Conservation (phyloP, 2,888 invertebrate species). For the Cerastis rubricosa region DNA sequence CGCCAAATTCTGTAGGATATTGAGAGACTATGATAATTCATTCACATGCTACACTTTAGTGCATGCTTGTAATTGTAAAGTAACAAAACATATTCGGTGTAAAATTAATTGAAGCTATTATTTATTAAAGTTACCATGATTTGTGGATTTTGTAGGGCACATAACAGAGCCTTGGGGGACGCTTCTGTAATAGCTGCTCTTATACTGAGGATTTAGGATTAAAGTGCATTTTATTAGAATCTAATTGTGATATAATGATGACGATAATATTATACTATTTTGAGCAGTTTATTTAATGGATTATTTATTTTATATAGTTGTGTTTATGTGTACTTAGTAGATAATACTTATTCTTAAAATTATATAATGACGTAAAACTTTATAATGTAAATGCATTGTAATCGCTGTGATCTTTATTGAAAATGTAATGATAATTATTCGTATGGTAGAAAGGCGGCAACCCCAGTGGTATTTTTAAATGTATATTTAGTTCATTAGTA, state of each 20-base stretch:
- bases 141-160: slow-evolving; percentile 1
- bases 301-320: slow-evolving; percentile 56
- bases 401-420: slow-evolving; percentile 61
- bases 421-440: slow-evolving; percentile 47
- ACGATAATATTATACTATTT: slow-evolving; percentile 48
- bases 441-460: slow-evolving; percentile 33
- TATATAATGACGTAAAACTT: slow-evolving; percentile 42
- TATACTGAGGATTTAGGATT: slow-evolving; percentile 12
- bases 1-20: neutral
- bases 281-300: slow-evolving; percentile 44
- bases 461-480: slow-evolving; percentile 58
- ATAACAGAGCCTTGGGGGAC: slow-evolving; percentile 7
- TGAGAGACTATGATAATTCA: neutral
- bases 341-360: slow-evolving; percentile 37
- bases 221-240: slow-evolving; percentile 47
- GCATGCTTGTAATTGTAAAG: neutral
- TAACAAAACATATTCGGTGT: neutral
- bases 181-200: slow-evolving; percentile 19
- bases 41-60: neutral
- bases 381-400: slow-evolving; percentile 52
- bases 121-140: slow-evolving; percentile 7
- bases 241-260: slow-evolving; percentile 39
- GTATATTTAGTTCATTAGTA: slow-evolving; percentile 55
- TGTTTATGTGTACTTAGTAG: slow-evolving; percentile 36
- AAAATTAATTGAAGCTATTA: slow-evolving; percentile 8